These are phyloP conservation scores for Petaurus breviceps DNA, from an alignment of 2,113 vertebrate species.

Conservation along the genomic window DNA sequence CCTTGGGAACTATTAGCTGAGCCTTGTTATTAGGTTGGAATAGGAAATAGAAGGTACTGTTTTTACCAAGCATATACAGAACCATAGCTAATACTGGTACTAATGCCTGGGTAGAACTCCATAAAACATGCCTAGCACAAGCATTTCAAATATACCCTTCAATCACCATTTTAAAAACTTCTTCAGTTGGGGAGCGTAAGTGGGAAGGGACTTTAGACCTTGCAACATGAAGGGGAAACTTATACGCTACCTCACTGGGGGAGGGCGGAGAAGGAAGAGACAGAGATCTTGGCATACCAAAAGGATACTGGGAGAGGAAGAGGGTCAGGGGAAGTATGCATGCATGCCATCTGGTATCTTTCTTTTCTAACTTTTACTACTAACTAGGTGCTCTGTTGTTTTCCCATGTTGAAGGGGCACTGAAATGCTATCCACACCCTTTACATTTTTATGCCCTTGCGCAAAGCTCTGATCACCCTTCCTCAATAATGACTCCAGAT, in stretches of 20 bases:
- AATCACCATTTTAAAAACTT: background rate
- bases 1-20: background rate
- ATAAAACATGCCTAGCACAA: background rate
- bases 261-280: background rate
- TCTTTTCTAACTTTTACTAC: background rate
- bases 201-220: background rate
- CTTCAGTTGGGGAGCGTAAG: background rate
- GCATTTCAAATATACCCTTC: background rate
- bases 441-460: background rate
- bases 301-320: background rate
- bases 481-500: background rate
- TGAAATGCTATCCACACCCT: background rate
- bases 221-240: background rate
- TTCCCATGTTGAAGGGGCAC: background rate
- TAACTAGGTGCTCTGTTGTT: background rate
- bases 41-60: background rate
- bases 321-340: background rate
- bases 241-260: background rate
- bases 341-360: background rate
- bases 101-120: background rate
- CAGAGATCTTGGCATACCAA: background rate
- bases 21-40: background rate
- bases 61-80: background rate
- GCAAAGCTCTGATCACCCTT: background rate
- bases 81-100: background rate